phyloP scores from a whole-genome alignment of 1,140 invertebrate species.

The Drosophila fuyamai region DNA sequence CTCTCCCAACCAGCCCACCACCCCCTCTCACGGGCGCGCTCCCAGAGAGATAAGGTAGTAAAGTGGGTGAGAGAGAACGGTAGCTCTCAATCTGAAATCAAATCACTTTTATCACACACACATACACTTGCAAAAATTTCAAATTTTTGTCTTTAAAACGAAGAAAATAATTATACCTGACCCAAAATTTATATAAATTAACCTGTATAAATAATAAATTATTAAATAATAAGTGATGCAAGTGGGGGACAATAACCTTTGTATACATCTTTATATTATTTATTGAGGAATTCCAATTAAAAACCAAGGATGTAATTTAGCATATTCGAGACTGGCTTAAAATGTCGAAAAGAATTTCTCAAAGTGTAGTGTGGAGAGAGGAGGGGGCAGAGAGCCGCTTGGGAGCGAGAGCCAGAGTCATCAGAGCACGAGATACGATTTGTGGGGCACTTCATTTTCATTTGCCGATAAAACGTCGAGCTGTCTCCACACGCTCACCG shows the following conservation, averaged over 20 bases:
- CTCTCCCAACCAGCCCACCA: constrained; percentile 22
- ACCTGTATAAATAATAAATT: no score
- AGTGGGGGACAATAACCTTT: no score
- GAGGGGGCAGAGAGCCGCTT: constrained; percentile 18
- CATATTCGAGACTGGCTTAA: not conserved
- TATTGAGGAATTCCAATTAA: no score
- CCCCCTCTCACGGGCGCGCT: not conserved
- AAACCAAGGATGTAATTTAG: no score
- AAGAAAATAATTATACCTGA: no score
- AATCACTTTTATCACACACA: constrained; percentile 43
- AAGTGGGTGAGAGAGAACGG: constrained; percentile 14
- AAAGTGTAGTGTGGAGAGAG: not conserved
- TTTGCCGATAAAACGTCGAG: constrained; percentile 78
- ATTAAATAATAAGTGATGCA: no score
- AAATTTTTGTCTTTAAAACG: no score
- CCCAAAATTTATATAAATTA: no score
- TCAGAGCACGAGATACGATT: constrained; percentile 54
- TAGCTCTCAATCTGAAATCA: constrained; percentile 24
- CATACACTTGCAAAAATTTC: not conserved
- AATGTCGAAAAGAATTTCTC: not conserved
- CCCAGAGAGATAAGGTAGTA: constrained; percentile 18
- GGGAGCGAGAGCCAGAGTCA: constrained; percentile 6
- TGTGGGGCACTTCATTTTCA: constrained; percentile 70
- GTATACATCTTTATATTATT: no score
- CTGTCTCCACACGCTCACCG: constrained; percentile 53